Base-by-base conservation (phyloP, 2,113 vertebrate genomes). In the Saguinus imperator region DNA sequence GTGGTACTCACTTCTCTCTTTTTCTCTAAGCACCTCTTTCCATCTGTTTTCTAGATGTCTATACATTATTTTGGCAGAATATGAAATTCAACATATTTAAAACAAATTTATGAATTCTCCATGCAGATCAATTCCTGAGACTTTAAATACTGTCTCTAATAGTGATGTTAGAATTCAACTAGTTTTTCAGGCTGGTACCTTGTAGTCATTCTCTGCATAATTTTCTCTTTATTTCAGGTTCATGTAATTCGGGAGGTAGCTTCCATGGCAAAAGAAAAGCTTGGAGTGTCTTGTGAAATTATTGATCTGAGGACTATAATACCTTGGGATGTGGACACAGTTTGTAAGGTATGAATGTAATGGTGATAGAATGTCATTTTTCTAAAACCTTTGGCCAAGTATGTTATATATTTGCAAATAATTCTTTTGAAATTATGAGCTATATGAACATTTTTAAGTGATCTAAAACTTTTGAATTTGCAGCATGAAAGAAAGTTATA, bases 261-360 rank as follows among this genome's bases (percentile, higher is more conserved):
- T 75, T 66, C 97, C 70, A 99, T 99, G 99, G 99, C 99, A 95
- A 99, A 99, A 96, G 99, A 99, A 97, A 99, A 99, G 91, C 99
- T 99, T 83, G 99, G 99, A 29, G 99, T 99, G 25, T 99, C 99
- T 48, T 99, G 99, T 96, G 99, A 99, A 98, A 95, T 99, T 96
- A 99, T 99, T 68, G 99, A 99, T 96, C 98, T 99, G 40, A 99
- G 98, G 97, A 99, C 99, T 20, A 99, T 99, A 97, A 97, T 99
- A 89, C 99, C 99, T 52, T 99, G 99, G 99, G 99, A 99, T 98
- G 73, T 96, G 50, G 99, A 99, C 84, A 99, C 99, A 0, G 66
- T 99, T 97, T 99, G 99, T 97, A 99, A 99, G 99, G 99, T 99
- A 98, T 97, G 85, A 43, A 92, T 84, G 73, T 40, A 50, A 16